These are phyloP conservation scores for Tetramorium bicarinatum DNA, from an alignment of 2,888 invertebrate species.

Conservation along the genomic window DNA sequence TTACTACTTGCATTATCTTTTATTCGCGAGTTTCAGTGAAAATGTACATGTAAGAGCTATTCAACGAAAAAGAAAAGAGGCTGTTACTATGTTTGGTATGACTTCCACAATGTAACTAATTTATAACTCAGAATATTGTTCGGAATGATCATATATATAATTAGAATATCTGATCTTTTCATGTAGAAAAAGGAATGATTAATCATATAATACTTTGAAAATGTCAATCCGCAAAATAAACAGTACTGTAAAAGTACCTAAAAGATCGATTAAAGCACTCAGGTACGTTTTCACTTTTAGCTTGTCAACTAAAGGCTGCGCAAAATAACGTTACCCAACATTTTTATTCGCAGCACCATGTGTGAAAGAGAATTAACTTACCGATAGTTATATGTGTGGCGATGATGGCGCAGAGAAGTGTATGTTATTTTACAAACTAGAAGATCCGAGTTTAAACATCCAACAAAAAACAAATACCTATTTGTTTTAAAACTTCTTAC, in stretches of 20 bases:
- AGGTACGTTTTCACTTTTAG: slow-evolving; percentile 78
- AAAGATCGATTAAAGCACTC: slow-evolving; percentile 77
- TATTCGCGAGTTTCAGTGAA: slow-evolving; percentile 41
- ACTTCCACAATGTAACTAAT: slow-evolving; percentile 64
- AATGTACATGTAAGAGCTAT: slow-evolving; percentile 43
- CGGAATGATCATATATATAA: slow-evolving; percentile 66
- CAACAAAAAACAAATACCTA: too few species aligned
- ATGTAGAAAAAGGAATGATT: slow-evolving; percentile 61
- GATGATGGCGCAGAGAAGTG: too few species aligned
- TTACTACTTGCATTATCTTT: slow-evolving; percentile 48
- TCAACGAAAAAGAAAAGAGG: slow-evolving; percentile 40
- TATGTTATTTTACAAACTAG: too few species aligned
- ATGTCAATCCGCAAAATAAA: slow-evolving; percentile 64
- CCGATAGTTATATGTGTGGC: slow-evolving; percentile 34
- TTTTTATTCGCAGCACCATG: slow-evolving; percentile 75
- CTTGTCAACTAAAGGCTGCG: slow-evolving; percentile 67
- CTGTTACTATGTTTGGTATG: slow-evolving; percentile 66
- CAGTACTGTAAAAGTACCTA: slow-evolving; percentile 66
- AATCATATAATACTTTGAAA: slow-evolving; percentile 65
- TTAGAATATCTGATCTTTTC: slow-evolving; percentile 61
- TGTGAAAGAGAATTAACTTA: slow-evolving; percentile 71
- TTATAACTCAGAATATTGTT: slow-evolving; percentile 66
- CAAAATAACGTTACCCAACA: slow-evolving; percentile 70
- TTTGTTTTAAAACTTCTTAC: too few species aligned
- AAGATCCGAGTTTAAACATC: too few species aligned